Conservation (phyloP, 2,888 invertebrate genomes). For the Falcaria lacertinaria region DNA sequence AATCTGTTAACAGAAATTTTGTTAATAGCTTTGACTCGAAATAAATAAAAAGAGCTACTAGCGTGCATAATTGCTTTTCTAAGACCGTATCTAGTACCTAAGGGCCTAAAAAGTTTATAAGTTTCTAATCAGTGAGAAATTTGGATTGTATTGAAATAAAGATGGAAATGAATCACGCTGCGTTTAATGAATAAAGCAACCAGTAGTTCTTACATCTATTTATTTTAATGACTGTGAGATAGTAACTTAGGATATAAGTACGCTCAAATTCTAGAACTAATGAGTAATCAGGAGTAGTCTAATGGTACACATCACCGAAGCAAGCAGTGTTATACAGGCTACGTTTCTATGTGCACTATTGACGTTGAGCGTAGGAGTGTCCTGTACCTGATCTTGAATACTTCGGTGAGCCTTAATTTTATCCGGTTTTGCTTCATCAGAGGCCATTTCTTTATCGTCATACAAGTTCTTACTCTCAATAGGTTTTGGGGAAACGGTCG, state of each 20-base stretch:
- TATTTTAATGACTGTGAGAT: slow-evolving; percentile 72
- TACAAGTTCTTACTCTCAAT: slow-evolving; percentile 33
- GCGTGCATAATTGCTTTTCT: too few relatives aligned
- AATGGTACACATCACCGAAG: slow-evolving; percentile 30
- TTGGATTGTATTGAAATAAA: too few relatives aligned
- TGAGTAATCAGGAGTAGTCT: slow-evolving; percentile 36
- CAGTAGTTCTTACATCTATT: slow-evolving; percentile 38
- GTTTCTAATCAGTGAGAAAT: too few relatives aligned
- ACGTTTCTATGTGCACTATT: slow-evolving; percentile 33
- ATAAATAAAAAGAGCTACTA: too few relatives aligned
- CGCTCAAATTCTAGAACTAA: slow-evolving; percentile 27
- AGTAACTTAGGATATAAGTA: slow-evolving; percentile 42
- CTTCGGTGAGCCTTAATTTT: slow-evolving; percentile 54
- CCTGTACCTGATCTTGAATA: slow-evolving; percentile 36
- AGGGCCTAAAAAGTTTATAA: too few relatives aligned
- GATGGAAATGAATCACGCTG: too few relatives aligned
- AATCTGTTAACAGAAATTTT: too few relatives aligned
- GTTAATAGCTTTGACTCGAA: too few relatives aligned
- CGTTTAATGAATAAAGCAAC: slow-evolving; percentile 7
- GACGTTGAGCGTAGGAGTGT: slow-evolving; percentile 15
- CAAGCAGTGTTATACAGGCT: slow-evolving; percentile 28
- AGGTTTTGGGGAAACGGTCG: slow-evolving; percentile 68
- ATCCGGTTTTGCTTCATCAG: slow-evolving; percentile 66
- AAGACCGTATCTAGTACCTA: too few relatives aligned
- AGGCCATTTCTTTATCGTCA: slow-evolving; percentile 58